Evolutionary conservation across 2,797 vertebrate species (phyloP).

Genomic region (Lutjanus campechanus): DNA sequence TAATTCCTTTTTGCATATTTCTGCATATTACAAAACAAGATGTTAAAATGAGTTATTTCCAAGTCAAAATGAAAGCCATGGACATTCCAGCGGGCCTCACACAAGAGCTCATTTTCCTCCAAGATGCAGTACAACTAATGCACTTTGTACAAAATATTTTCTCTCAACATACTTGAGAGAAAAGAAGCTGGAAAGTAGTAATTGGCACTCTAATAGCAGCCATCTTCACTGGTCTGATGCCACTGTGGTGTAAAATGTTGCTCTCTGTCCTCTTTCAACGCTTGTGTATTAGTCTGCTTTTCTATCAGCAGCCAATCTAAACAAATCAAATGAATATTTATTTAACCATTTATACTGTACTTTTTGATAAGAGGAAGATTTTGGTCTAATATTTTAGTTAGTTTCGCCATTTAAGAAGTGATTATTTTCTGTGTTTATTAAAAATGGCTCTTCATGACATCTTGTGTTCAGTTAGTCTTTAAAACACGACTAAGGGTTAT

Average conservation of each 20-base stretch:
- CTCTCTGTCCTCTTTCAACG: constrained; percentile 34
- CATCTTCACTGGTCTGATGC: constrained; percentile 40
- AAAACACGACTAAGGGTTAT: no score
- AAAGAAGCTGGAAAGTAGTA: constrained; percentile 32
- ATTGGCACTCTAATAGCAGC: constrained; percentile 41
- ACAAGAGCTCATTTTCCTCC: constrained; percentile 27
- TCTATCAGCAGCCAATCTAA: constrained; percentile 51
- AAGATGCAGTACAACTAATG: constrained; percentile 54
- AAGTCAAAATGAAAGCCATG: constrained; percentile 31
- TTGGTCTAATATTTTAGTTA: constrained; percentile 57
- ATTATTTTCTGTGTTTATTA: constrained; percentile 69
- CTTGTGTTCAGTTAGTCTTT: constrained; percentile 35
- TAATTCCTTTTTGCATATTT: constrained; percentile 19
- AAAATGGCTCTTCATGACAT: constrained; percentile 69
- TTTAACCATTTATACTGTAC: constrained; percentile 73
- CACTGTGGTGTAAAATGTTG: constrained; percentile 53
- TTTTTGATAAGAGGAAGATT: constrained; percentile 63
- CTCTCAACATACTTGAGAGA: constrained; percentile 41
- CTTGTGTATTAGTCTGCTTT: constrained; percentile 45
- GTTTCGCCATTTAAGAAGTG: constrained; percentile 51
- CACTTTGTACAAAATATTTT: constrained; percentile 69
- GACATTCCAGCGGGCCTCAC: constrained; percentile 43
- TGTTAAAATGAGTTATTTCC: constrained; percentile 37
- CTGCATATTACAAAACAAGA: constrained; percentile 23
- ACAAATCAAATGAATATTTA: constrained; percentile 80